These are phyloP conservation scores for Limnephilus marmoratus DNA, from an alignment of 2,888 invertebrate species.

Conservation along the genomic window DNA sequence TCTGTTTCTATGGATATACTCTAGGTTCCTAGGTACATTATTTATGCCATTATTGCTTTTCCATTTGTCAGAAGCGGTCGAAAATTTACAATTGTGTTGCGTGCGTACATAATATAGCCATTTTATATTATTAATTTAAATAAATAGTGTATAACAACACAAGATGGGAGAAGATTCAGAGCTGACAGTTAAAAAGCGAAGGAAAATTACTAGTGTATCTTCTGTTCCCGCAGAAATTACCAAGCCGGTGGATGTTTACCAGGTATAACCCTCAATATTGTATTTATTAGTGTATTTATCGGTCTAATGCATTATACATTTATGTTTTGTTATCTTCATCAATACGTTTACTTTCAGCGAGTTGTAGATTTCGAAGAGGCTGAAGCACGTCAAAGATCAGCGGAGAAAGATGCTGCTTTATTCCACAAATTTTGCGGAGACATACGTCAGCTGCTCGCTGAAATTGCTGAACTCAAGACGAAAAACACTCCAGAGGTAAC, in stretches of 20 bases:
- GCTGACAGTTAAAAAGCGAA: conserved; percentile 76
- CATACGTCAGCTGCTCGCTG: conserved; percentile 82
- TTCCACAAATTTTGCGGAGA: conserved; percentile 84
- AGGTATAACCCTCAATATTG: conserved; percentile 70
- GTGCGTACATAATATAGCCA: not conserved
- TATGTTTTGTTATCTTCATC: conserved; percentile 29
- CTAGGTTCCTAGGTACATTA: not conserved
- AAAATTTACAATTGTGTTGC: not conserved
- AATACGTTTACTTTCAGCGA: conserved; percentile 74
- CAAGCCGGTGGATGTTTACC: conserved; percentile 78
- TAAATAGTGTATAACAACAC: not conserved
- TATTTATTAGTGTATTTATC: conserved; percentile 6
- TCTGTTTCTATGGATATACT: not conserved
- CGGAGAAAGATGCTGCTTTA: conserved; percentile 82
- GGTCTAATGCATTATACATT: not conserved
- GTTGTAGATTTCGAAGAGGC: conserved; percentile 85
- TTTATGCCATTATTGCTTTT: not conserved
- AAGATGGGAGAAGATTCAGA: conserved; percentile 75
- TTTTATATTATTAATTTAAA: not conserved
- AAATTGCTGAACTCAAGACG: conserved; percentile 82
- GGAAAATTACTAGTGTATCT: conserved; percentile 73
- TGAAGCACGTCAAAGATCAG: conserved; percentile 82
- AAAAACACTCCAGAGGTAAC: conserved; percentile 77
- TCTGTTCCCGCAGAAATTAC: conserved; percentile 71
- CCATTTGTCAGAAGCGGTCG: not conserved